Evolutionary conservation across 2,113 vertebrate genomes (phyloP).

Genomic region (Heterocephalus glaber): DNA sequence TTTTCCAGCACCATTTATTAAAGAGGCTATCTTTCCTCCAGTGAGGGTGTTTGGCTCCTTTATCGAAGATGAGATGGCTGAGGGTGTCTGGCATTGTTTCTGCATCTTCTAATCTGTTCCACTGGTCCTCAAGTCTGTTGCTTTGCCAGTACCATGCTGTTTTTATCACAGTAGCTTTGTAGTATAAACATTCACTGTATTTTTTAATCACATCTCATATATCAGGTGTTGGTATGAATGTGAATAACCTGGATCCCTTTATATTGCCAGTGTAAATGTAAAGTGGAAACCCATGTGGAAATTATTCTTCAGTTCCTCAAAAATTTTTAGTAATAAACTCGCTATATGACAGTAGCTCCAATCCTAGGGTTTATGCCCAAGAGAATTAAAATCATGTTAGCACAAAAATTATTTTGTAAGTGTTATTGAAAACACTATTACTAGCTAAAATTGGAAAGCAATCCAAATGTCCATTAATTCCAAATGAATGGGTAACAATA

Average conservation of each 20-base stretch:
- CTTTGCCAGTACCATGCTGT: too few relatives aligned
- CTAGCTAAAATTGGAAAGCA: not conserved
- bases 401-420: not conserved
- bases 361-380: not conserved
- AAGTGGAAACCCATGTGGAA: not conserved
- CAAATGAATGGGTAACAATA: not conserved
- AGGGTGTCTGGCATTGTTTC: too few relatives aligned
- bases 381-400: not conserved
- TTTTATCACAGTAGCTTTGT: too few relatives aligned
- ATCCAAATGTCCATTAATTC: not conserved
- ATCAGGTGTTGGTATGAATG: not conserved
- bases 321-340: not conserved
- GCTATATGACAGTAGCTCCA: not conserved
- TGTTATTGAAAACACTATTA: not conserved
- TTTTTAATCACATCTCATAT: not conserved
- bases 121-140: too few relatives aligned
- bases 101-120: too few relatives aligned
- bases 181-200: too few relatives aligned
- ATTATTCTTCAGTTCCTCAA: not conserved
- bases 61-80: too few relatives aligned
- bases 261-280: not conserved
- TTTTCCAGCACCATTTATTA: too few relatives aligned
- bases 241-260: not conserved
- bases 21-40: too few relatives aligned
- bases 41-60: too few relatives aligned